Percentiles rank a stretch among this genome's conserved stretches.
Conservation (phyloP, 2,888 invertebrate genomes). For the Nematopogon swammerdamellus region DNA sequence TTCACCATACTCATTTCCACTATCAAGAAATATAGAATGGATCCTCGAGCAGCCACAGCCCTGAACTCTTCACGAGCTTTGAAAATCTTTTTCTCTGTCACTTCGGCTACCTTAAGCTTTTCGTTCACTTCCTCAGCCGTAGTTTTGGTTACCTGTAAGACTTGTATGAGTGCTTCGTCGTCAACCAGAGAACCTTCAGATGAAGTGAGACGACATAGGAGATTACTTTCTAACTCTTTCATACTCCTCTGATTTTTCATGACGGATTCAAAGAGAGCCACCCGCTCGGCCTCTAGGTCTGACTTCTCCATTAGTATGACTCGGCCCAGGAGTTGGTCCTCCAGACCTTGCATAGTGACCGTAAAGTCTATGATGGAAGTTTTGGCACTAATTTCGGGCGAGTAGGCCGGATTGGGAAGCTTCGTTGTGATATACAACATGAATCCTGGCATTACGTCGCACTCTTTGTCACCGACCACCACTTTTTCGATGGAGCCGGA, state of each 20-base stretch:
- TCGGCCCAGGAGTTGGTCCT: slow-evolving; percentile 90
- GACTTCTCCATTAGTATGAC: slow-evolving; percentile 96
- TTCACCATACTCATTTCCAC: slow-evolving; percentile 98
- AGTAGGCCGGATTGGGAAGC: slow-evolving; percentile 93
- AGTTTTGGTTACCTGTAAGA: slow-evolving; percentile 80
- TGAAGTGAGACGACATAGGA: slow-evolving; percentile 87
- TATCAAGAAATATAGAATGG: slow-evolving; percentile 92
- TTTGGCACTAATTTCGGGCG: slow-evolving; percentile 95
- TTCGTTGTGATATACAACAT: slow-evolving; percentile 96
- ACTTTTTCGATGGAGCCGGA: slow-evolving; percentile 95
- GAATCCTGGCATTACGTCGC: slow-evolving; percentile 94
- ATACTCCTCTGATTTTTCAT: slow-evolving; percentile 95
- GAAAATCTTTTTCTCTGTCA: slow-evolving; percentile 92
- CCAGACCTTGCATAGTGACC: slow-evolving; percentile 93
- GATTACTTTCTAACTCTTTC: slow-evolving; percentile 92
- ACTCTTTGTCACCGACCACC: slow-evolving; percentile 93
- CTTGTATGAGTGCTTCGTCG: slow-evolving; percentile 91
- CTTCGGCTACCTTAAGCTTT: slow-evolving; percentile 87
- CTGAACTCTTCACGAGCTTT: slow-evolving; percentile 93
- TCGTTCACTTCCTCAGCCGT: slow-evolving; percentile 95
- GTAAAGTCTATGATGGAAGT: slow-evolving; percentile 97
- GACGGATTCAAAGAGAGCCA: slow-evolving; percentile 90
- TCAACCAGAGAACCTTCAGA: slow-evolving; percentile 93
- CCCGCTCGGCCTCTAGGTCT: slow-evolving; percentile 91
- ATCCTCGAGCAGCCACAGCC: slow-evolving; percentile 91